Evolutionary conservation across 2,888 invertebrate species (phyloP), one percentile per base, ranked within the genome.

Genomic region (Siphlonurus alternatus): DNA sequence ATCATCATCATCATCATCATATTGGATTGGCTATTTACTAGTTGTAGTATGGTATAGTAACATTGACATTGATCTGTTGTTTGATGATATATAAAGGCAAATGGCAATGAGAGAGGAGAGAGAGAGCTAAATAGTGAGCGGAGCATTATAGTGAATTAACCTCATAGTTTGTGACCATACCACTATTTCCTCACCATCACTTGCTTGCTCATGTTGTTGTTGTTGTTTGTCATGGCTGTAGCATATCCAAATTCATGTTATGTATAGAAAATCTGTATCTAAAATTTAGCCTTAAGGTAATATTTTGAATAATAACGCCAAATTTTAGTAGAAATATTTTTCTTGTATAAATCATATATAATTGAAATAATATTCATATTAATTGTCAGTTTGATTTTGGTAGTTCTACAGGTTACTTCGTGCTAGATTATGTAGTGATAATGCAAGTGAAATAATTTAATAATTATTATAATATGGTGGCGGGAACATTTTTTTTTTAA

Each of bases 1-100:
- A 38, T 10, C 38, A 38, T 10, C 38, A 5, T 38, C 38, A 38
- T 38, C 38, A 38, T 38, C 5, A 15, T 5, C 15, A 10, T 56
- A 56, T 56, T 56, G 5, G 56, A 56, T 56, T 56, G 56, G 56
- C 56, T 56, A 56, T 38, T 5, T 38, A 10, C 7, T 38, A 38
- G 38, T 38, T 5, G 38, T 38, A 15, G 38, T 38, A 38, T 38
- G 15, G 7, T 38, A 56, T 56, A 56, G 56, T 56, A 56, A 56
- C 56, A 56, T 56, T 56, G 56, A 56, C 56, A 56, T 56, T 56
- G 56, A 56, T 56, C 56, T 56, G 56, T 56, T 56, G 56, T 56
- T 56, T 56, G 56, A 56, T 56, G 56, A 56, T 56, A 56, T 56
- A 56, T 38, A 38, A 38, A 10, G 38, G 38, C 38, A 38, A 38